Evolutionary conservation across 2,888 invertebrate species (phyloP), one percentile per base, ranked within the genome.

Genomic region (Camptogramma bilineatum): DNA sequence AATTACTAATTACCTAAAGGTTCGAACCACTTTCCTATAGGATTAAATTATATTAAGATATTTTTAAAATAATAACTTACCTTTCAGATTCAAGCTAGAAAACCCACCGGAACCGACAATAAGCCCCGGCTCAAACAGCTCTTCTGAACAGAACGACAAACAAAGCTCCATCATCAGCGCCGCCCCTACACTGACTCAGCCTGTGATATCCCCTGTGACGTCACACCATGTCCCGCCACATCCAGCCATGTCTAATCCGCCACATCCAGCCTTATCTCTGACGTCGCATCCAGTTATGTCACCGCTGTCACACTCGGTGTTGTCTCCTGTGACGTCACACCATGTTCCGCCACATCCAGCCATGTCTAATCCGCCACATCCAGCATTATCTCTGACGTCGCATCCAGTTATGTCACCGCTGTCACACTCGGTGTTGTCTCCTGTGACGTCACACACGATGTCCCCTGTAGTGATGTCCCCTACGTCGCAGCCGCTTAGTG

Each of bases 61-160:
- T 24, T 24, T 28, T 28, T 28, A 28, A 28, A 28, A 1, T 28
- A 4, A 8, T 0, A 4, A 8, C 28, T 34, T 34, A 1, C 13
- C 2, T 39, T 44, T 5, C 58, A 91, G 91, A 73, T 91, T 91
- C 72, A 90, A 90, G 72, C 71, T 91, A 1, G 91, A 91, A 68
- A 87, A 85, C 42, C 70, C 87, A 0, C 86, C 87, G 1, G 93
- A 89, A 52, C 85, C 90, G 1, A 90, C 90, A 0, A 76, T 92
- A n/a, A 93, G 93, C 68, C 93, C 93, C 0, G 91, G 93, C 0
- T 93, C 93, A 0, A 93, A 93, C 70, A 93, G 93, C 63, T 93
- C 93, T 0, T 93, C 93, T 0, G 93, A 93, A 70, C 90, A 86
- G 52, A 91, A 91, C 69, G 93, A 93, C 13, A 90, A 84, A 4